A percentile compares a stretch with the other conserved stretches of the same genome.
Evolutionary conservation across 2,797 vertebrate species (phyloP).

Genomic region (Oreortyx pictus): DNA sequence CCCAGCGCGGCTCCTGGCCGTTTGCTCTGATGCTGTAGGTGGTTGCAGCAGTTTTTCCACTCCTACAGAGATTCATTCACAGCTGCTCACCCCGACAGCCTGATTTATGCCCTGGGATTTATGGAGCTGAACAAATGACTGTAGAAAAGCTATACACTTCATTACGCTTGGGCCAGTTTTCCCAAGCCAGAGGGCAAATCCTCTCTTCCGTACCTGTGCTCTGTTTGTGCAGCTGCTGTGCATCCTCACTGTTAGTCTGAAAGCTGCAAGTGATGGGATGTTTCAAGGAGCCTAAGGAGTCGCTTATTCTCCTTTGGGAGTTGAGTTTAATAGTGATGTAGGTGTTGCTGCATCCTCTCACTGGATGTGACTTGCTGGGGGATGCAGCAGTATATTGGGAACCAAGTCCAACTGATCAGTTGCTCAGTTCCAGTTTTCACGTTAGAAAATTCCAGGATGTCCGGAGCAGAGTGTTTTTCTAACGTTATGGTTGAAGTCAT

Average conservation of each 20-base stretch:
- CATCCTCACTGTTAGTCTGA: neutral
- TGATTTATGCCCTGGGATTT: conserved; percentile 1
- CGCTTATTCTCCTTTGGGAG: neutral
- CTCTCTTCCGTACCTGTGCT: neutral
- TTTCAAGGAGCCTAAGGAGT: neutral
- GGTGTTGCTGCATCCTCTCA: neutral
- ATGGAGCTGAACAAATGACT: conserved; percentile 28
- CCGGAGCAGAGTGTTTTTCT: neutral
- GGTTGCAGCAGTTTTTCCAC: neutral
- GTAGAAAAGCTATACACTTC: neutral
- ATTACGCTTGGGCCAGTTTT: conserved; percentile 4
- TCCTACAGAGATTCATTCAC: neutral
- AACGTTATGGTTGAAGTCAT: neutral
- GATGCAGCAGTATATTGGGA: neutral
- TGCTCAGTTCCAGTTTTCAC: neutral
- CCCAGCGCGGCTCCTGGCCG: rapidly evolving
- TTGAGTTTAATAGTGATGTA: too few relatives aligned
- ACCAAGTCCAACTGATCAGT: neutral
- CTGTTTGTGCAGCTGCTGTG: neutral
- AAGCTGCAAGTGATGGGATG: neutral
- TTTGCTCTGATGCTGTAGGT: rapidly evolving
- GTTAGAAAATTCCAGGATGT: neutral
- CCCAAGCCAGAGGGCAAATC: conserved; percentile 9
- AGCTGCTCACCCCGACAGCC: neutral
- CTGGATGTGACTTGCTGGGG: neutral